Conservation (phyloP, 2,113 vertebrate species). For the Tragelaphus strepsiceros region DNA sequence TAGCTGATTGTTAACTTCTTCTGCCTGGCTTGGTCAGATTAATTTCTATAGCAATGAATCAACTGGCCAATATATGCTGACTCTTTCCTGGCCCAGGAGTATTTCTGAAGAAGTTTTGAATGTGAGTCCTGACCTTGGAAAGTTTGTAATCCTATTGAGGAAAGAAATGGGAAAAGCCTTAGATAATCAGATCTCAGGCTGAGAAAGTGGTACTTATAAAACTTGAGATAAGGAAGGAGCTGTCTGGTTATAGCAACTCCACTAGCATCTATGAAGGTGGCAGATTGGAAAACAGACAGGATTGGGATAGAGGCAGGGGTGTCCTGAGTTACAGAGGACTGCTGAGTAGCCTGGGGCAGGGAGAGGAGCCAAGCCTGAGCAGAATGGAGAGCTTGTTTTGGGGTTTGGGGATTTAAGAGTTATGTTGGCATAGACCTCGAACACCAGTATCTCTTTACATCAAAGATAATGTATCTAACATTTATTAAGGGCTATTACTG, state of each 20-base stretch:
- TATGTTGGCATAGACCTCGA: not conserved
- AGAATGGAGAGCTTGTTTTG: not conserved
- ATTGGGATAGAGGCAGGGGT: not conserved
- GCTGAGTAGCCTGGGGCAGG: not conserved
- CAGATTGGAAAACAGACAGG: not conserved
- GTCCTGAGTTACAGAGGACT: not conserved
- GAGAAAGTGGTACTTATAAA: not conserved
- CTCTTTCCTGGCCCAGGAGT: not conserved
- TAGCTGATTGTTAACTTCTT: not conserved
- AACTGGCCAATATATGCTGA: not conserved
- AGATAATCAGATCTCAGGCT: not conserved
- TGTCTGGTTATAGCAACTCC: not conserved
- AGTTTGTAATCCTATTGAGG: not conserved
- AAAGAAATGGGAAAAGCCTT: not conserved
- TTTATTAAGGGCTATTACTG: not conserved
- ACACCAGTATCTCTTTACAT: not conserved
- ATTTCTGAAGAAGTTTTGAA: not conserved
- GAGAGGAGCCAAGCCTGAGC: not conserved
- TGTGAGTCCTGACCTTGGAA: not conserved
- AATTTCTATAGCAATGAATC: slow-evolving; percentile 17
- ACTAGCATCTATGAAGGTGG: not conserved
- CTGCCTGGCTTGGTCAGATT: not conserved
- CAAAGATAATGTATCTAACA: not conserved
- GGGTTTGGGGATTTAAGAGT: accelerated
- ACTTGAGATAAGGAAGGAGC: not conserved